Evolutionary conservation across 2,113 vertebrate genomes (phyloP), one percentile per base, ranked within the genome.

Genomic region (Oryzias celebensis): DNA sequence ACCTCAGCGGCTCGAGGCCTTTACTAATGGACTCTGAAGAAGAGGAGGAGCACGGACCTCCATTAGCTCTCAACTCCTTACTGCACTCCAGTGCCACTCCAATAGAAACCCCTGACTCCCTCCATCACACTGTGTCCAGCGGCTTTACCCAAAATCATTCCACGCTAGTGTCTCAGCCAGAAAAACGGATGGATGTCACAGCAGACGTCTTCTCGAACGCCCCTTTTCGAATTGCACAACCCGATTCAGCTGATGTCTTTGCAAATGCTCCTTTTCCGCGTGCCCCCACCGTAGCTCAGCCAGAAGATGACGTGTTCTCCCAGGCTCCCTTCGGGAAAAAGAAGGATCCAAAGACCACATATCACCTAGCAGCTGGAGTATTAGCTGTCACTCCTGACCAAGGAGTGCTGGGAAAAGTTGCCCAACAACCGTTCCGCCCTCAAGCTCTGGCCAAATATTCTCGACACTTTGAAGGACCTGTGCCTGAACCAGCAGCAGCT

Each of bases 1-100:
- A 98, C 73, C 93, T 92, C 88, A 96, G 96, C 0, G 96, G 97
- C 4, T 97, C 96, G 65, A 91, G 94, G 60, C 97, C 96, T 43
- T 88, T 99, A 7, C 92, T 99, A 58, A 79, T 94, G 85, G 97
- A 99, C 66, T 98, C 96, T 0, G 96, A 98, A 28, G 96, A 98
- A 13, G 97, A 98, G 16, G 96, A 97, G 0, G 87, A 89, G 8
- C 85, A 82, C 3, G 77, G 64, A 36, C 43, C 62, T 45, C 56
- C 65, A 45, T 24, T 53, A 2, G 4, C 59, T 12, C 52, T 67
- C 43, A 52, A 50, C 45, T 65, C 74, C 2, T 50, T 62, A 3
- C 36, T 50, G 15, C 66, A 28, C 16, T 36, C 56, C 54, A 8
- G 4, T 58, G 17, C 56, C 5, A 61, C 14, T n/a, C 49, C 59